These are phyloP conservation scores for Allochrocebus solatus DNA, from an alignment of 2,797 vertebrate genomes.

Conservation along the genomic window DNA sequence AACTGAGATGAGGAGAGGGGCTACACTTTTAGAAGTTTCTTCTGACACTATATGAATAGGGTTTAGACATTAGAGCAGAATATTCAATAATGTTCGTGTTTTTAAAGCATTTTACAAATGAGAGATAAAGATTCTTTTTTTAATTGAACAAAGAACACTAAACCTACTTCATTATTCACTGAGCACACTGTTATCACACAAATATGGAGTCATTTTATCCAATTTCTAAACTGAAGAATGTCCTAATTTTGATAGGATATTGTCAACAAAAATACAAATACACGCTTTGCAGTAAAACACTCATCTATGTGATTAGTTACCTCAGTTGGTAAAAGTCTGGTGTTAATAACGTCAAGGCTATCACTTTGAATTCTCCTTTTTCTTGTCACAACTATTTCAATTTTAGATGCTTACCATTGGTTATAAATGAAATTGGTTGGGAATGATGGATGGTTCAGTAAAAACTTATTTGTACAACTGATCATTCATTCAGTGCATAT, in stretches of 20 bases:
- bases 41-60: neutral
- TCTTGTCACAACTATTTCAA: neutral
- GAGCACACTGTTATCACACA: neutral
- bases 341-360: neutral
- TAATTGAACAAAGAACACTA: neutral
- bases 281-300: neutral
- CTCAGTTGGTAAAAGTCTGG: neutral
- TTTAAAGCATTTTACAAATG: conserved; percentile 39
- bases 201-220: neutral
- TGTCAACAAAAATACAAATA: neutral
- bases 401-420: neutral
- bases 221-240: neutral
- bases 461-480: neutral
- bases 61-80: neutral
- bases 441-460: neutral
- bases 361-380: neutral
- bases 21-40: neutral
- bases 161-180: neutral
- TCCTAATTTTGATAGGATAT: neutral
- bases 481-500: neutral
- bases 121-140: conserved; percentile 7
- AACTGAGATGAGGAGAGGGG: neutral
- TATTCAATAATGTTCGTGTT: neutral
- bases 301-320: neutral
- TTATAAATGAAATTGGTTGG: neutral